A percentile compares a stretch with the other conserved stretches of the same genome.
Conservation (phyloP, 2,888 invertebrate genomes). For the Melanophora roralis region DNA sequence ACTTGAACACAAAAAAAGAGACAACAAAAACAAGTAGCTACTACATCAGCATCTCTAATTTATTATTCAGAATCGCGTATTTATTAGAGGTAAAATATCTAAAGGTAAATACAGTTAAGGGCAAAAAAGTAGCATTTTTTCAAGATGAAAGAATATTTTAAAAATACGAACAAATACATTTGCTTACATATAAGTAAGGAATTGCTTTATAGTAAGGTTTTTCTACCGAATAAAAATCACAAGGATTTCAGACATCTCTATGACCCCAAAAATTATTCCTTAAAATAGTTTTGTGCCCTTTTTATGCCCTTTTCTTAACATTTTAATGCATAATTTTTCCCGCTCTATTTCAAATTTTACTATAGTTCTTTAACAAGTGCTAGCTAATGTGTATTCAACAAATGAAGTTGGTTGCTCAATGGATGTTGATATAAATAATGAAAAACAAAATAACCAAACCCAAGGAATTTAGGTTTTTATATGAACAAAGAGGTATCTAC, state of each 20-base stretch:
- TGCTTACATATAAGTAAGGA: too few species aligned
- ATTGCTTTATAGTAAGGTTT: too few species aligned
- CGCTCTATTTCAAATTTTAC: neutral
- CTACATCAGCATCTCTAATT: conserved; percentile 51
- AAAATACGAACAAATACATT: too few species aligned
- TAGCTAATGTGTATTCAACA: conserved; percentile 48
- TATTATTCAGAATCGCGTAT: conserved; percentile 60
- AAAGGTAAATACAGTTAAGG: neutral
- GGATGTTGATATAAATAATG: conserved; percentile 40
- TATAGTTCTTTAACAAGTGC: neutral
- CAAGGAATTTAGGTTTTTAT: conserved; percentile 18
- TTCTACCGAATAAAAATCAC: too few species aligned
- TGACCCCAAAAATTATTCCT: too few species aligned
- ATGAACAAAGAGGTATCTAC: conserved; percentile 9
- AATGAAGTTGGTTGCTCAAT: conserved; percentile 56
- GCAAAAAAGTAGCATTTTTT: conserved; percentile 8
- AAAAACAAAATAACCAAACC: neutral
- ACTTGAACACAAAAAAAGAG: neutral
- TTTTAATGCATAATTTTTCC: neutral
- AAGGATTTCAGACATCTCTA: too few species aligned
- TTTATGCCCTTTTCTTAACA: neutral
- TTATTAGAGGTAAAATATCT: conserved; percentile 50
- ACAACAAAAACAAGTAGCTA: conserved; percentile 33
- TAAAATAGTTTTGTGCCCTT: too few species aligned
- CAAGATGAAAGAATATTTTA: too few species aligned